These are phyloP conservation scores for Mystacides longicornis DNA, from an alignment of 2,888 invertebrate genomes.

Conservation along the genomic window DNA sequence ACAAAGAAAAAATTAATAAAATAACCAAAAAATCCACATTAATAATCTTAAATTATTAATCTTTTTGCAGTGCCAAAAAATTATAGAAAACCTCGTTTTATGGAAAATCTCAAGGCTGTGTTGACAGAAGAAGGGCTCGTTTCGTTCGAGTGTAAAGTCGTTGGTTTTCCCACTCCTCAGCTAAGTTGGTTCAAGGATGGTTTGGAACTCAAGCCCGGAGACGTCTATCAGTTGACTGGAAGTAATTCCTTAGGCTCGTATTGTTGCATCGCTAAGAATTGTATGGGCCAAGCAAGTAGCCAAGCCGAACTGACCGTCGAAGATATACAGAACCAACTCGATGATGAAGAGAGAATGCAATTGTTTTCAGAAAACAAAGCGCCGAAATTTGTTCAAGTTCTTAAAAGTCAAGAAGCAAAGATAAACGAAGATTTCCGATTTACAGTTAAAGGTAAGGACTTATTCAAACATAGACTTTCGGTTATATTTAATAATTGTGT, in stretches of 20 bases:
- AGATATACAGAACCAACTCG: conserved; percentile 83
- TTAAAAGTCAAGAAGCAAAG: conserved; percentile 74
- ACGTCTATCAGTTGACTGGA: conserved; percentile 86
- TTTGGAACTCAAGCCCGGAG: conserved; percentile 84
- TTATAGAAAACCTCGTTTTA: conserved; percentile 80
- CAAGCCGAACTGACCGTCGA: conserved; percentile 82
- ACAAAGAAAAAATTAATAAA: neutral
- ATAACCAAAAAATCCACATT: neutral
- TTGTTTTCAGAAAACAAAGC: conserved; percentile 71
- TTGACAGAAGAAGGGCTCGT: conserved; percentile 87
- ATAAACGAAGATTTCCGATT: conserved; percentile 78
- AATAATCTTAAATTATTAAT: neutral
- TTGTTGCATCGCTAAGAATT: conserved; percentile 81
- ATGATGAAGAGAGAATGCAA: conserved; percentile 76
- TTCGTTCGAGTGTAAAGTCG: conserved; percentile 89
- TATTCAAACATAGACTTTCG: too few species aligned
- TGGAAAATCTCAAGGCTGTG: conserved; percentile 83
- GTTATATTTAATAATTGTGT: too few species aligned
- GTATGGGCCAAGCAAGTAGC: conserved; percentile 85
- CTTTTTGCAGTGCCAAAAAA: conserved; percentile 74
- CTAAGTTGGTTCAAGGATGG: conserved; percentile 90
- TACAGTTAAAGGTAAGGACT: conserved; percentile 67
- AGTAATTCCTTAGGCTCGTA: conserved; percentile 85
- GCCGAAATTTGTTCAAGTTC: conserved; percentile 72
- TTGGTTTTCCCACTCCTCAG: conserved; percentile 82